Base-by-base conservation (phyloP, 92 coral and sea anemone species). In the Pocillopora meandrina region DNA sequence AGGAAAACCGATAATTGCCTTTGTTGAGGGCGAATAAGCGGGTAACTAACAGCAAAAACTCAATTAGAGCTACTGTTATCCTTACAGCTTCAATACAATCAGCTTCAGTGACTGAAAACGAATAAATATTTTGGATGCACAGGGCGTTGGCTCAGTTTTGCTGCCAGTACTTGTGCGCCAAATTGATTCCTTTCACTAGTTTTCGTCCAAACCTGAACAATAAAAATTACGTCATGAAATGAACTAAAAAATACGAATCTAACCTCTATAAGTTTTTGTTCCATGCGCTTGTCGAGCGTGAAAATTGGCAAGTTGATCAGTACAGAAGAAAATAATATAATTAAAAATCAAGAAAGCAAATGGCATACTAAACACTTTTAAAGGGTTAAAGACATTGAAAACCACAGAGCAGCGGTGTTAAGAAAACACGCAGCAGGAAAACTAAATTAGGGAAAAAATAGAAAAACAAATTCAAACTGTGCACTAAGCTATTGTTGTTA, bases 1-100 rank as follows among this genome's bases (percentile, higher is more conserved):
- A 13, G 33, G 13, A 16, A 6, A 70, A 68, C 68, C 31, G 75
- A 17, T 81, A 81, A 71, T 59, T 36, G 23, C 77, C 77, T 71
- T 58, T 71, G 77, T 71, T 19, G 52, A 17, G 5, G 17, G 58
- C 55, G 61, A 71, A 57, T 35, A 61, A 6, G 13, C 61, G 11
- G 49, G 60, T 35, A 18, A 35, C 64, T 63, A 78, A 61, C 15
- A 17, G 13, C 12, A 65, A 78, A 63, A 63, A 78, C 35, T 64
- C 33, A 63, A 64, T 78, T 78, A 70, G 74, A 70, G 55, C 55
- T 35, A 42, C 18, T 42, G 35, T 64, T 49, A 61, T 77, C 58
- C 55, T 52, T 77, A 2, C 78, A 56, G 78, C 56, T 75, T n/a
- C 65, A 59, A n/a, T 12, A 17, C 31, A 12, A 63, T 11, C 78